Evolutionary conservation across 2,797 vertebrate genomes (phyloP), one percentile per base, ranked within the genome.

Genomic region (Hapalemur alaotrensis): DNA sequence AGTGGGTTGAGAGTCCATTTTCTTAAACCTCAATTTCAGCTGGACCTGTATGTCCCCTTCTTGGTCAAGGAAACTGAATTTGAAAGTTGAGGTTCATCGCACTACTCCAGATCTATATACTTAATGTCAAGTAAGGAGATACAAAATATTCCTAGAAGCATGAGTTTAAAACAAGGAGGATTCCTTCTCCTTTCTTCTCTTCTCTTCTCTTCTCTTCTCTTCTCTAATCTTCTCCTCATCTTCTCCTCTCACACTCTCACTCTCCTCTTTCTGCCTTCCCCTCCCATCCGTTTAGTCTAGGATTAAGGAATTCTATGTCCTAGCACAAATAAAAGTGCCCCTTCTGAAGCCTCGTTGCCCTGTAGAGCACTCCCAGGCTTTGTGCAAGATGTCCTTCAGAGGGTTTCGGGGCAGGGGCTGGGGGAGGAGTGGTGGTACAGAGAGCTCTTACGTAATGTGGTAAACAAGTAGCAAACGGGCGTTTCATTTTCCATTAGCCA

Each of bases 401-500:
- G 69, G 73, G 32, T 61, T 91, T 93, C 35, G 4, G 38, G 86
- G 18, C 69, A n/a, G 80, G 70, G 65, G 8, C 15, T 6, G 1
- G 43, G 3, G 32, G 11, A 30, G 73, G 57, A 70, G 28, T 25
- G 30, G 38, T 35, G 87, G 84, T 82, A 82, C 43, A 1, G 14
- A 96, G 73, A 96, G 61, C 59, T 91, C 93, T 98, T 97, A 63
- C 2, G 13, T 97, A 95, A 79, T 8, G 46, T 76, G 89, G 72
- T 70, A 96, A 96, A 81, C 43, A 52, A 0, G 30, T 25, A 93
- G 25, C 50, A 57, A 18, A 93, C 30, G 59, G 94, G n/a, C 30
- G 38, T 92, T 98, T 91, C 50, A 57, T 79, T 97, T 97, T 97
- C 96, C 97, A 93, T 96, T 98, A 97, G 89, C 61, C 46, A 95